phyloP scores from a whole-genome alignment of 2,113 vertebrate species.

The Delphinapterus leucas region DNA sequence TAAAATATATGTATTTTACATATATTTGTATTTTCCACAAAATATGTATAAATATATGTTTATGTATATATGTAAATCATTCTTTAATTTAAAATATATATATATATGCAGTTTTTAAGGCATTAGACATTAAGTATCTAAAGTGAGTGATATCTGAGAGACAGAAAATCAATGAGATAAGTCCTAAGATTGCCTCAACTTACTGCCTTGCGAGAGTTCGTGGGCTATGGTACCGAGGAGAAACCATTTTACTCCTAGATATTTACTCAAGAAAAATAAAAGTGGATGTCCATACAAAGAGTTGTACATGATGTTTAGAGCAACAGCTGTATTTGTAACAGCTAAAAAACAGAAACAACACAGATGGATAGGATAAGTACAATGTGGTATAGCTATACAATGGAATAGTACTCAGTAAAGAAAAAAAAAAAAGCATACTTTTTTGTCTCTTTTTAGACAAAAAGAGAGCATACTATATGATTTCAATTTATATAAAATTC shows the following conservation, averaged over 20 bases:
- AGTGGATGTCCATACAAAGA: not conserved
- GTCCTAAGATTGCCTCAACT: not conserved
- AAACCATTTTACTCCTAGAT: not conserved
- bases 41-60: too few species aligned
- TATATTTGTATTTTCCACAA: too few species aligned
- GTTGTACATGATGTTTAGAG: not conserved
- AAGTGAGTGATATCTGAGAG: not conserved
- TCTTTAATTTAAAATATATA: too few species aligned
- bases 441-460: not conserved
- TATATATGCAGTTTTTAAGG: not conserved
- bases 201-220: not conserved
- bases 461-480: not conserved
- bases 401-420: not conserved
- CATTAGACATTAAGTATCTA: not conserved
- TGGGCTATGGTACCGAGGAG: not conserved
- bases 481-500: constrained; percentile 10
- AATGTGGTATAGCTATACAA: not conserved
- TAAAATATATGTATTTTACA: too few species aligned
- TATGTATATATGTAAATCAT: not conserved
- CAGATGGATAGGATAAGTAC: not conserved
- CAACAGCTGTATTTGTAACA: not conserved
- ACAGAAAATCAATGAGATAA: not conserved
- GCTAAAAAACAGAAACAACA: not conserved
- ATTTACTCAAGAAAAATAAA: constrained; percentile 20
- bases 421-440: too few species aligned